phyloP scores from a whole-genome alignment of 2,797 vertebrate species.

The Lutra lutra region DNA sequence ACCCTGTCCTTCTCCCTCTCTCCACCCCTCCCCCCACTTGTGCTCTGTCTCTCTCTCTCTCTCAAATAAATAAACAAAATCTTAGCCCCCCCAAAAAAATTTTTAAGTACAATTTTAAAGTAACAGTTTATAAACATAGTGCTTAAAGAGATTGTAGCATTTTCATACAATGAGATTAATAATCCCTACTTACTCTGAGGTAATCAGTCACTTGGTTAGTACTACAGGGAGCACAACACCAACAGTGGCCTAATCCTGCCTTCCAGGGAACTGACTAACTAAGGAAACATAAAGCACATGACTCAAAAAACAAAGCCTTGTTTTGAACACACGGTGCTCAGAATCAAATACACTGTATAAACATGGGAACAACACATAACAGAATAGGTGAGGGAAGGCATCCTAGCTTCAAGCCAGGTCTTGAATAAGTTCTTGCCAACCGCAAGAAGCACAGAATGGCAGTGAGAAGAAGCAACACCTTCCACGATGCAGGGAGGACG shows the following conservation, averaged over 20 bases:
- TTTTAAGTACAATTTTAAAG: neutral
- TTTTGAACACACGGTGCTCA: neutral
- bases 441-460: neutral
- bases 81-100: neutral
- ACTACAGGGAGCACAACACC: neutral
- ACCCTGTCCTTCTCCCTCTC: neutral
- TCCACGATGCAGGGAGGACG: neutral
- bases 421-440: neutral
- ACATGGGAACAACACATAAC: neutral
- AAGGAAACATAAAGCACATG: neutral
- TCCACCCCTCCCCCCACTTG: neutral
- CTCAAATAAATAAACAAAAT: neutral
- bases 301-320: slow-evolving; percentile 29
- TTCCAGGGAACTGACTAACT: neutral
- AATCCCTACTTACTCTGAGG: neutral
- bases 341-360: neutral
- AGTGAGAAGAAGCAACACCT: neutral
- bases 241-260: neutral
- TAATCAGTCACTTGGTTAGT: neutral
- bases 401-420: neutral
- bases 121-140: neutral
- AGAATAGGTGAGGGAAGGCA: neutral
- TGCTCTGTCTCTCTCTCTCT: neutral
- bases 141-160: neutral
- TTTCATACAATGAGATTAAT: neutral